phyloP scores from a whole-genome alignment of 2,888 invertebrate species.

The Melanostoma mellinum region DNA sequence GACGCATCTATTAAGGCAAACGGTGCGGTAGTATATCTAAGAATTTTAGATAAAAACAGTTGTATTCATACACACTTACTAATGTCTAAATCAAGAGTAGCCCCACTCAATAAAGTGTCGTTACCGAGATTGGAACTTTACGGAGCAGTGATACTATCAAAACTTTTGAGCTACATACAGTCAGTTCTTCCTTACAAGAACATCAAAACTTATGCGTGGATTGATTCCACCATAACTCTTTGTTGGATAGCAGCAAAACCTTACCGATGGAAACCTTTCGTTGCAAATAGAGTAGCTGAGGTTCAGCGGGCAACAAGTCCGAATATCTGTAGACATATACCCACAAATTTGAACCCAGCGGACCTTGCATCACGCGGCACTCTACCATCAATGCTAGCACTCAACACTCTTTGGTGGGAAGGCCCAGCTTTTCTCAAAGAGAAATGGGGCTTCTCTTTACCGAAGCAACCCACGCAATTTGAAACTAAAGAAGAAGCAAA shows the following conservation, averaged over 20 bases:
- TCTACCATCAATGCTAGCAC: conserved; percentile 4
- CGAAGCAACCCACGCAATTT: background rate
- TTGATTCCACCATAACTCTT: conserved; percentile 18
- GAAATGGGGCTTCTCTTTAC: background rate
- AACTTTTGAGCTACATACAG: background rate
- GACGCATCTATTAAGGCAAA: conserved; percentile 43
- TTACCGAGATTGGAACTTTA: conserved; percentile 9
- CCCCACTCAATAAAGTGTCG: conserved; percentile 7
- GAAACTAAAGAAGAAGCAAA: background rate
- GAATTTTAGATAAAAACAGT: background rate
- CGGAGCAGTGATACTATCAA: conserved; percentile 22
- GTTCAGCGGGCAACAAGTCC: conserved; percentile 1
- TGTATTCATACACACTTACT: background rate
- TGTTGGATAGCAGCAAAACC: conserved; percentile 9
- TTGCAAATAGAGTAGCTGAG: conserved; percentile 10
- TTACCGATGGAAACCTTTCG: conserved; percentile 6
- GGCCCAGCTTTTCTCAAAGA: conserved; percentile 45
- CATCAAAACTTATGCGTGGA: background rate
- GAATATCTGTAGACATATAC: conserved; percentile 31
- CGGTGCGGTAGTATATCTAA: conserved; percentile 23
- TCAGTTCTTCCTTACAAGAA: background rate
- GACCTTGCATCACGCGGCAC: conserved; percentile 38
- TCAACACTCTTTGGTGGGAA: conserved; percentile 39
- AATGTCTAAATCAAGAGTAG: conserved; percentile 15
- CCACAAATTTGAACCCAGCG: conserved; percentile 35